Evolutionary conservation across 1,140 invertebrate species (phyloP).

Genomic region (Cydia splendana): DNA sequence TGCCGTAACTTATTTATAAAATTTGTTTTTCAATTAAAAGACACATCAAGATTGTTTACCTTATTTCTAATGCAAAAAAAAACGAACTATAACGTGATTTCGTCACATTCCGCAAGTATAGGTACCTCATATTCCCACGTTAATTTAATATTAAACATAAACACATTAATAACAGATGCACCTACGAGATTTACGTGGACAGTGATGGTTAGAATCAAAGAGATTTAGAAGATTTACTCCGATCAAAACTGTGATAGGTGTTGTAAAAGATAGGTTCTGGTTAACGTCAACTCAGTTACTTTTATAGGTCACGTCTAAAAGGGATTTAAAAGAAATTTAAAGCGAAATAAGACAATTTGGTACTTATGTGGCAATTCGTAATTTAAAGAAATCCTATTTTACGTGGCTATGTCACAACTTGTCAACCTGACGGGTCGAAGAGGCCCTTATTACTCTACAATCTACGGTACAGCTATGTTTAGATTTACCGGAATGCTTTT

Average conservation of each 20-base stretch:
- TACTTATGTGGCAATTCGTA: not conserved
- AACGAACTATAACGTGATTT: not conserved
- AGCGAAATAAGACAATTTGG: not conserved
- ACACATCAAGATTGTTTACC: too few species aligned
- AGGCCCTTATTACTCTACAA: too few species aligned
- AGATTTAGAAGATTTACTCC: constrained; percentile 7
- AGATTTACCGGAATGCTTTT: too few species aligned
- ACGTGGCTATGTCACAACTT: too few species aligned
- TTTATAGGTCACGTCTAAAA: not conserved
- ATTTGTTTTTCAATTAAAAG: too few species aligned
- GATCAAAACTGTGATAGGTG: not conserved
- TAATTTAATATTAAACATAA: constrained; percentile 22
- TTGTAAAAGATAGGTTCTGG: not conserved
- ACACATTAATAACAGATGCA: not conserved
- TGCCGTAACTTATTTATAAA: too few species aligned
- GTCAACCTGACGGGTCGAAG: too few species aligned
- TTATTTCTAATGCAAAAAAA: too few species aligned
- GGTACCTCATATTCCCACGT: not conserved
- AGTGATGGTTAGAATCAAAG: not conserved
- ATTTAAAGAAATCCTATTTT: too few species aligned
- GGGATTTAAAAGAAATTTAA: not conserved
- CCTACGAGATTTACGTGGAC: not conserved
- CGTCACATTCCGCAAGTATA: not conserved
- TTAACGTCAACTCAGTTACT: not conserved
- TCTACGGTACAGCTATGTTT: too few species aligned